phyloP scores from a whole-genome alignment of 2,113 vertebrate species.

The Rhinopomastus cyanomelas region DNA sequence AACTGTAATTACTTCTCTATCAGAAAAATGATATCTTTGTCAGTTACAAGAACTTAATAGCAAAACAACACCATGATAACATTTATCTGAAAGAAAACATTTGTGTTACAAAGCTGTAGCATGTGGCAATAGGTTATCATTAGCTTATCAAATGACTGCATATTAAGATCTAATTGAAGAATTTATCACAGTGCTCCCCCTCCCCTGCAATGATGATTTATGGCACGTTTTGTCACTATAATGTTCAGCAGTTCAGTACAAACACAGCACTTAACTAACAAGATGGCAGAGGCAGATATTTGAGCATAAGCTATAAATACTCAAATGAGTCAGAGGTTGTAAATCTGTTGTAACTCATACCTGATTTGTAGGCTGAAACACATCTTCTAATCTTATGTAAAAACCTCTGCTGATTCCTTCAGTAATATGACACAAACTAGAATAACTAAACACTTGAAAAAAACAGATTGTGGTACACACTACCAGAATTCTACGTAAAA shows the following conservation, averaged over 20 bases:
- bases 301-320: constrained; percentile 55
- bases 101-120: background rate
- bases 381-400: background rate
- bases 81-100: constrained; percentile 39
- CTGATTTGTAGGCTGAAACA: constrained; percentile 23
- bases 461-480: background rate
- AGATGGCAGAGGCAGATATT: constrained; percentile 54
- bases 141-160: constrained; percentile 33
- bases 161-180: constrained; percentile 59
- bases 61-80: constrained; percentile 2
- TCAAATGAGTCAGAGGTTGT: constrained; percentile 48
- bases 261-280: constrained; percentile 55
- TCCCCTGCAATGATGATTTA: constrained; percentile 46
- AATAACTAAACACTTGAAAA: background rate
- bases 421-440: background rate
- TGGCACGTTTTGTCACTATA: constrained; percentile 45
- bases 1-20: constrained; percentile 4
- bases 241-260: constrained; percentile 15
- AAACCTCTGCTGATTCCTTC: background rate
- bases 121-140: constrained; percentile 17
- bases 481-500: background rate
- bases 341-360: constrained; percentile 43
- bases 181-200: constrained; percentile 11
- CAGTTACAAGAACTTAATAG: background rate
- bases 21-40: background rate